Base-by-base conservation (phyloP, 2,113 vertebrate species). In the Erpornis zantholeuca region DNA sequence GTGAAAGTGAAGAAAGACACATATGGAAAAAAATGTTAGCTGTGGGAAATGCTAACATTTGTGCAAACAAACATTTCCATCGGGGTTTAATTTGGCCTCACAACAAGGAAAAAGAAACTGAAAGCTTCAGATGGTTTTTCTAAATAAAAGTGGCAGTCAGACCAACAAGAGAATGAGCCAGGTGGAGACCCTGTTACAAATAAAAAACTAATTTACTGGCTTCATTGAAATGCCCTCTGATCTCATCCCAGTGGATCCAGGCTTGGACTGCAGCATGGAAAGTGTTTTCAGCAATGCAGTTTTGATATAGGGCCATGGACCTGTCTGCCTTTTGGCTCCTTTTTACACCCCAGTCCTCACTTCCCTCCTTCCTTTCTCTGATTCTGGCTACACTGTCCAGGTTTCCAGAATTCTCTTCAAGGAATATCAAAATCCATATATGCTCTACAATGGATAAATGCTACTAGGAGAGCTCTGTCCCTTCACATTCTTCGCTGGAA, bases 61-160 rank as follows among this genome's bases (percentile, higher is more conserved):
- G 19, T 60, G 66, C 66, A 85, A 82, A 49, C 35, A 61, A 90
- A 64, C 11, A 50, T 90, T 95, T 86, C 66, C 61, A 65, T 7
- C 53, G 20, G 31, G n/a, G 45, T 19, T 90, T 64, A 38, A 35
- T 86, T 69, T 85, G 24, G n/a, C 50, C 53, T 82, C 49, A 60
- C 71, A 82, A 68, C 27, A 72, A 29, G 27, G 27, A 44, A 92
- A 91, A 88, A 53, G 82, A 95, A 96, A 94, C 79, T 25, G 45
- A 96, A 92, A 96, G 66, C 18, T 60, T 90, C 45, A 27, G 40
- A 36, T 38, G 20, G 2, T 36, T 47, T 71, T 71, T 87, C 57
- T 90, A 33, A 82, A 38, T 42, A 82, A 31, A 69, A 79, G 22
- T 47, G 31, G 12, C 11, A 15, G 42, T 35, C 8, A 1, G n/a